Evolutionary conservation across 2,113 vertebrate genomes (phyloP).

Genomic region (Macrotis lagotis): DNA sequence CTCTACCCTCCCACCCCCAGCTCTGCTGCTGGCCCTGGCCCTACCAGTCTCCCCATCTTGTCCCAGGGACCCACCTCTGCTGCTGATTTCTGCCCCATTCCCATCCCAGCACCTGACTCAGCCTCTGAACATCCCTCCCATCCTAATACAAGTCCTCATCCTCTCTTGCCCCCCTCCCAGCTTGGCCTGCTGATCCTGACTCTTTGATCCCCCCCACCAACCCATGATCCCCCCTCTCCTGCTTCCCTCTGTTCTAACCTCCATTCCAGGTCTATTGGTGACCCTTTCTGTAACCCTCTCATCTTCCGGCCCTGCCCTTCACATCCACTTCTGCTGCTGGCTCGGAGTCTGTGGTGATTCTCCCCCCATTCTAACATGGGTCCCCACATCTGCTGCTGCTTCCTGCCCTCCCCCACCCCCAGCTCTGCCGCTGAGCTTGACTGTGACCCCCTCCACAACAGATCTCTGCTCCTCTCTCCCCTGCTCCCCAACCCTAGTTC

Average conservation of each 20-base stretch:
- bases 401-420: neutral
- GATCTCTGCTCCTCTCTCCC: slow-evolving; percentile 6
- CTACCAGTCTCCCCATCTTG: neutral
- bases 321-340: slow-evolving; percentile 4
- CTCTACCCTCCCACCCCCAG: neutral
- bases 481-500: slow-evolving; percentile 31
- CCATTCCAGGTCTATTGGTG: neutral
- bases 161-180: neutral
- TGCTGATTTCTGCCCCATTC: neutral
- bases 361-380: neutral
- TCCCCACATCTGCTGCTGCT: slow-evolving; percentile 21
- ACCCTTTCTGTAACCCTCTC: slow-evolving; percentile 2
- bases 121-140: slow-evolving; percentile 60
- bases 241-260: neutral
- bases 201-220: neutral
- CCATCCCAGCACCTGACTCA: slow-evolving; percentile 35
- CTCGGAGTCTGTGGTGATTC: neutral
- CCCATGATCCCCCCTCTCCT: neutral
- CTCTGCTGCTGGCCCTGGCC: neutral
- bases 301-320: slow-evolving; percentile 21
- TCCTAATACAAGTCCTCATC: neutral
- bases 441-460: slow-evolving; percentile 2
- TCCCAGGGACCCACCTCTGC: neutral
- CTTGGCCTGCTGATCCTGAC: neutral
- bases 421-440: neutral